Evolutionary conservation across 2,113 vertebrate species (phyloP).

Genomic region (Prolemur simus): DNA sequence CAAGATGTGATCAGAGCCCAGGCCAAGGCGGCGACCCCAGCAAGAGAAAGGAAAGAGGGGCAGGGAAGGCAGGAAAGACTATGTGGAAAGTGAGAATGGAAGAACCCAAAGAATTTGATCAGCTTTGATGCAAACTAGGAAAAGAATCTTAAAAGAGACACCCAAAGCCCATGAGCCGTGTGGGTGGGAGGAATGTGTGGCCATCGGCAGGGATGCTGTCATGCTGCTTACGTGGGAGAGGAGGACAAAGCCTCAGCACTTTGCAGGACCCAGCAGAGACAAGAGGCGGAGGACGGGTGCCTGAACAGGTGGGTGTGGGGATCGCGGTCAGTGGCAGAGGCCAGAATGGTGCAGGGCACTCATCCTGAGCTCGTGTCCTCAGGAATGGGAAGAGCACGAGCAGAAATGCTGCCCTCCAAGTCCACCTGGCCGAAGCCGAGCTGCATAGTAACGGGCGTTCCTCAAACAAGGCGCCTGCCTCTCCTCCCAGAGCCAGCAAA

Average conservation of each 20-base stretch:
- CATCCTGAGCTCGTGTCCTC: neutral
- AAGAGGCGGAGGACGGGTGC: neutral
- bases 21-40: neutral
- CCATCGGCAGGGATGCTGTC: fast-evolving
- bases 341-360: neutral
- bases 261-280: neutral
- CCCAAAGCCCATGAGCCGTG: neutral
- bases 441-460: neutral
- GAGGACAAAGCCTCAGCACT: neutral
- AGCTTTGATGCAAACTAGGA: neutral
- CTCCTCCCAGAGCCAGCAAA: neutral
- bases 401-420: neutral
- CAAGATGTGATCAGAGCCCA: neutral
- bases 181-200: neutral
- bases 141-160: neutral
- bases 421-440: neutral
- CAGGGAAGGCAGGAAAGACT: neutral
- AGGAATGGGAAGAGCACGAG: neutral
- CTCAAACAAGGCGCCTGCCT: neutral
- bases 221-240: neutral
- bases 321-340: neutral
- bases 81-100: neutral
- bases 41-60: neutral
- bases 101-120: neutral
- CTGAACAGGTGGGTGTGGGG: neutral